Base-by-base conservation (phyloP, 2,113 vertebrate species). In the Amblyornis subalaris region DNA sequence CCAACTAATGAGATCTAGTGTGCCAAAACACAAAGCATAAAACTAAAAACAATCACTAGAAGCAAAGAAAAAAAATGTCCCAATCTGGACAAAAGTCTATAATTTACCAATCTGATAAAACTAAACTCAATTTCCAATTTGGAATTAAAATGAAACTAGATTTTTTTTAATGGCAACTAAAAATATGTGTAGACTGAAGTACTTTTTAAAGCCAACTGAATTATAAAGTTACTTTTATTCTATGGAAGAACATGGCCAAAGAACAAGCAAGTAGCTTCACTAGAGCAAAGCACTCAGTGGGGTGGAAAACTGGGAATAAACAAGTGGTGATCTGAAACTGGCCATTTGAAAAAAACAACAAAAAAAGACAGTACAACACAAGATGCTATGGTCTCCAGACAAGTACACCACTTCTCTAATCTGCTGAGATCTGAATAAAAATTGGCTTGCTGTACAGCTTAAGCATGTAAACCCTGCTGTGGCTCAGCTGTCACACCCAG, bases 81-180 rank as follows among this genome's bases (percentile, higher is more conserved):
- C 98, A 98, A 98, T 98, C 98, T 98, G 98, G 98, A 98, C 98
- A 98, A 98, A 98, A 98, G 97, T 94, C 96, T 94, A 57, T 97
- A 97, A 98, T 98, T 99, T 99, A 99, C 99, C 99, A 99, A 99
- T 99, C 99, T 99, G 99, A 99, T 99, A 99, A 99, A 38, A 99
- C 94, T 97, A 98, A 98, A 98, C 31, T 93, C 95, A 95, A 96
- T 98, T 99, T 99, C 99, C 99, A 99, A 99, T 99, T 98, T 99
- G 99, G 99, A 99, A 99, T 98, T 97, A 97, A 98, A 97, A 90
- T 97, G 92, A 98, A 98, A 97, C 96, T 91, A 96, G 77, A 90
- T 91, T 95, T 93, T 89, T 95, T 94, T 95, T 93, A 97, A 97
- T 93, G 95, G 96, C 93, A 96, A 97, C 96, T 91, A 89, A 48